phyloP scores from a whole-genome alignment of 2,113 vertebrate genomes.

The Lophius piscatorius region DNA sequence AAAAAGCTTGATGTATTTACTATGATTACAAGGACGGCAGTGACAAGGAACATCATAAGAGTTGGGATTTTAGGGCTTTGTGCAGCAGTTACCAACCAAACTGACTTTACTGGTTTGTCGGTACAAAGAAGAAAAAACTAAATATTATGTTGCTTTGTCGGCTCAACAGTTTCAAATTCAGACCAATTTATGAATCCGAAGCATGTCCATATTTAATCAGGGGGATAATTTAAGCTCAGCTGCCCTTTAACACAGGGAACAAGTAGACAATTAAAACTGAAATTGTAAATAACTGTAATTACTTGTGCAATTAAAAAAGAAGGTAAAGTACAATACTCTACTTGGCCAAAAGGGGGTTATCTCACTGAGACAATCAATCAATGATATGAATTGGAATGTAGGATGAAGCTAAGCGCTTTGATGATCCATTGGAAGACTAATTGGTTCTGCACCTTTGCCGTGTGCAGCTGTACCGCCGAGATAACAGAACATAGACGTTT shows the following conservation, averaged over 20 bases:
- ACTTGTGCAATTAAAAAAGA: constrained; percentile 51
- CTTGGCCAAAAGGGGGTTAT: constrained; percentile 34
- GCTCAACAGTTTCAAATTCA: background rate
- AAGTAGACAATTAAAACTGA: constrained; percentile 11
- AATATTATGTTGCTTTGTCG: background rate
- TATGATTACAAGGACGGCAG: constrained; percentile 45
- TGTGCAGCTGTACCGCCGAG: constrained; percentile 47
- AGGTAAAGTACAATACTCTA: constrained; percentile 4
- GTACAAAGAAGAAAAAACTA: too few relatives aligned
- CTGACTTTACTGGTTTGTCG: too few relatives aligned
- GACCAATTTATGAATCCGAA: background rate
- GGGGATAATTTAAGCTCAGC: background rate
- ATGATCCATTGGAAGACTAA: constrained; percentile 65
- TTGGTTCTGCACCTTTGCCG: constrained; percentile 53
- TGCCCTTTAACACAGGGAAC: constrained; percentile 4
- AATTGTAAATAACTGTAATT: constrained; percentile 42
- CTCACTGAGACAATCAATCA: constrained; percentile 28
- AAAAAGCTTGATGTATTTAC: constrained; percentile 42
- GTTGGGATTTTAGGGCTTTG: constrained; percentile 6
- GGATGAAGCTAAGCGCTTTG: constrained; percentile 42
- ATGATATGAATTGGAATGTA: constrained; percentile 42
- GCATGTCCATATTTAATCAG: background rate
- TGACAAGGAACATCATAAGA: constrained; percentile 7
- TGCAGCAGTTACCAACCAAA: constrained; percentile 23
- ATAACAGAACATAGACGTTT: constrained; percentile 56